These are phyloP conservation scores for Agriopis leucophaearia DNA, from an alignment of 2,888 invertebrate genomes.

Conservation along the genomic window DNA sequence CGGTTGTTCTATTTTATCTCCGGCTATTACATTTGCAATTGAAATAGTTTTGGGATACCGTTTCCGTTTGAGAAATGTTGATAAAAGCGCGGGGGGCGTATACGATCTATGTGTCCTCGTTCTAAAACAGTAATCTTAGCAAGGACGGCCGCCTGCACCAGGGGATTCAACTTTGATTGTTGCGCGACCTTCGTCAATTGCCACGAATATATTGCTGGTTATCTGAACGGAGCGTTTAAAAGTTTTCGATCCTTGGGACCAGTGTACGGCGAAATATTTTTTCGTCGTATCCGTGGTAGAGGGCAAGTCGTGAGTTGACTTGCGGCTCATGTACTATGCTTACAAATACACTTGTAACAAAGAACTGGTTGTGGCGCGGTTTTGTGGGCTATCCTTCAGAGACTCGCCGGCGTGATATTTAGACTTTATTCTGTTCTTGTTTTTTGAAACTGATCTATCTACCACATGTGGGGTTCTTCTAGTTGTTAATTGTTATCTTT, in stretches of 20 bases:
- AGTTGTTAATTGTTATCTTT: neutral
- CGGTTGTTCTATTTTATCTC: conserved; percentile 57
- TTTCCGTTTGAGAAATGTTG: conserved; percentile 63
- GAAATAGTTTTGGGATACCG: conserved; percentile 61
- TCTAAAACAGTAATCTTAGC: conserved; percentile 64
- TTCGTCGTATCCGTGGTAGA: conserved; percentile 53
- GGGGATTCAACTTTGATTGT: conserved; percentile 50
- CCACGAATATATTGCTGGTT: conserved; percentile 54
- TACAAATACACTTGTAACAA: conserved; percentile 59
- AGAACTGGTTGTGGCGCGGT: conserved; percentile 69
- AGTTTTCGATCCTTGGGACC: conserved; percentile 45
- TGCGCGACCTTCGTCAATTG: conserved; percentile 52
- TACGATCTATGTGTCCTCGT: conserved; percentile 52
- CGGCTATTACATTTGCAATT: conserved; percentile 62
- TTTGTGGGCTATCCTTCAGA: conserved; percentile 59
- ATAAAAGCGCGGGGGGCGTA: conserved; percentile 51
- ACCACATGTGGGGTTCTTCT: neutral
- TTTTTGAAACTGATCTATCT: conserved; percentile 48
- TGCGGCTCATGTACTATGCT: conserved; percentile 42
- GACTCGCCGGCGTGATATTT: conserved; percentile 55
- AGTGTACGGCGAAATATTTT: conserved; percentile 54
- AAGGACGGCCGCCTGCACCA: conserved; percentile 55
- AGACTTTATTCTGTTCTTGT: conserved; percentile 45
- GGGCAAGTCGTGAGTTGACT: conserved; percentile 54
- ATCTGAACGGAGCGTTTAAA: conserved; percentile 49